Evolutionary conservation across 2,888 invertebrate genomes (phyloP).

Genomic region (Cancer borealis): DNA sequence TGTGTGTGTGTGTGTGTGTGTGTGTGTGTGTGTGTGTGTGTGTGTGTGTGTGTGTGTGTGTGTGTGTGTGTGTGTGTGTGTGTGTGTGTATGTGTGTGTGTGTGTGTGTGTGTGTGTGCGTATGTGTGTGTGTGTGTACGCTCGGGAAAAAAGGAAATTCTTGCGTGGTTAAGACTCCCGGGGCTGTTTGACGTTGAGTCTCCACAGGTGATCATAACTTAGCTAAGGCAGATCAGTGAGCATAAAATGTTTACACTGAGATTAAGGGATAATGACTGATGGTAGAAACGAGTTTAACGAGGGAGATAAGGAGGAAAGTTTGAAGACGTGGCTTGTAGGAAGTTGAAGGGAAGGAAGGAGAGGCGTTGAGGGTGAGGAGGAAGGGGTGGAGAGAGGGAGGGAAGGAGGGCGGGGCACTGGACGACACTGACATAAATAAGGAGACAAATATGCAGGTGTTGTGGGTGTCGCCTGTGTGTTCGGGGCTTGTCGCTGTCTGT

Average conservation of each 20-base stretch:
- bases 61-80: background rate
- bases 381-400: background rate
- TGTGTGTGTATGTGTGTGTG: background rate
- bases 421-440: conserved; percentile 53
- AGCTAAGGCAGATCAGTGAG: background rate
- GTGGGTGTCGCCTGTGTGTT: conserved; percentile 50
- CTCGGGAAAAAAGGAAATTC: background rate
- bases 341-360: background rate
- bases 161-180: background rate
- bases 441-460: conserved; percentile 56
- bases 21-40: conserved; percentile 31
- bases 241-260: background rate
- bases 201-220: background rate
- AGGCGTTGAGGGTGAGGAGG: background rate
- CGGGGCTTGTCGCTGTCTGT: conserved; percentile 48
- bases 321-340: background rate
- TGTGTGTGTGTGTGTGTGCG: background rate
- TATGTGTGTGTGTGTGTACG: background rate
- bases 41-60: conserved; percentile 30
- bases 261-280: background rate
- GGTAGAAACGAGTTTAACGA: background rate
- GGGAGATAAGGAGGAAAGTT: conserved; percentile 21
- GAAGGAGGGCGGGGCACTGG: conserved; percentile 26
- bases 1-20: conserved; percentile 40
- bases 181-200: background rate